phyloP scores from a whole-genome alignment of 2,113 vertebrate genomes.

The Prunella himalayana region DNA sequence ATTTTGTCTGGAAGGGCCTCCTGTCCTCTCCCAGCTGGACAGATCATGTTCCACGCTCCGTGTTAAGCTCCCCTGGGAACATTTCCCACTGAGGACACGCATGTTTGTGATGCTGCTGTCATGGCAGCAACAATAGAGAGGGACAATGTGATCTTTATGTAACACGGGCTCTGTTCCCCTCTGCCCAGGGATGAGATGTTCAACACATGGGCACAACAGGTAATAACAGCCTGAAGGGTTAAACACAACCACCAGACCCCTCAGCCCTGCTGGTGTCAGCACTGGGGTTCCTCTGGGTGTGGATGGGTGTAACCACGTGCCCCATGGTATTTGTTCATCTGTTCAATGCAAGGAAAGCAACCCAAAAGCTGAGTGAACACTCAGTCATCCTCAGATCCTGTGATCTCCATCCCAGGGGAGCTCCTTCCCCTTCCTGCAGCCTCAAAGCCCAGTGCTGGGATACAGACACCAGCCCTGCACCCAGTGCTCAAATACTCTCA shows the following conservation, averaged over 20 bases:
- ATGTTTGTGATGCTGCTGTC: background rate
- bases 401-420: background rate
- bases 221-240: background rate
- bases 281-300: background rate
- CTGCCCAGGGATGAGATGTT: background rate
- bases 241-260: background rate
- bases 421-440: background rate
- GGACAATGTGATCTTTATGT: slow-evolving; percentile 46
- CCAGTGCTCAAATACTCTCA: background rate
- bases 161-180: background rate
- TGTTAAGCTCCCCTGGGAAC: slow-evolving; percentile 54
- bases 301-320: background rate
- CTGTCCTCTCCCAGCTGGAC: background rate
- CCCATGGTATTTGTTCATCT: background rate
- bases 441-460: background rate
- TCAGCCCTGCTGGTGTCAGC: background rate
- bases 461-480: background rate
- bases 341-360: background rate
- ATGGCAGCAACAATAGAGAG: background rate
- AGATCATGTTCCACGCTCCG: slow-evolving; percentile 48
- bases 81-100: slow-evolving; percentile 21
- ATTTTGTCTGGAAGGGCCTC: background rate
- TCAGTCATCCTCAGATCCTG: background rate
- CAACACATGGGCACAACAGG: background rate
- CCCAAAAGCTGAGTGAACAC: fast-evolving